phyloP scores from a whole-genome alignment of 2,888 invertebrate genomes.

The Syrista parreyssii region DNA sequence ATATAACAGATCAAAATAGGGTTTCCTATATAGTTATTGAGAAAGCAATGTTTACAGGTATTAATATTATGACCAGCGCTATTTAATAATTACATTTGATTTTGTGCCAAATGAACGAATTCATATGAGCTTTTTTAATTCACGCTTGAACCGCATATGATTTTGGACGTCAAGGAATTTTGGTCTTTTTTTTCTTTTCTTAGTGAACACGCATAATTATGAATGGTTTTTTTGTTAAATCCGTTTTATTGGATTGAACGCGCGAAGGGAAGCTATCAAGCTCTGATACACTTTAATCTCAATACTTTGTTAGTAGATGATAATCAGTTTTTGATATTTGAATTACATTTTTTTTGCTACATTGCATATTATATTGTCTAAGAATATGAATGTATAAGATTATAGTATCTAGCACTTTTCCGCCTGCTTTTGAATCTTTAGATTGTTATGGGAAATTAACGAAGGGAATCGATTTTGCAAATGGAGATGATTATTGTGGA shows the following conservation, averaged over 20 bases:
- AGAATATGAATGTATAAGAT: neutral
- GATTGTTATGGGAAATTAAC: conserved; percentile 17
- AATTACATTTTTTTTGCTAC: neutral
- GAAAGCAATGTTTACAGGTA: neutral
- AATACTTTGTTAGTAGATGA: neutral
- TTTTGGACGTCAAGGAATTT: too few relatives aligned
- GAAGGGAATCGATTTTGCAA: conserved; percentile 12
- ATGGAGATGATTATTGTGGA: conserved; percentile 16
- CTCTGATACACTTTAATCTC: neutral
- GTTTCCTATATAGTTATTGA: neutral
- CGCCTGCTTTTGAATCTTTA: conserved; percentile 28
- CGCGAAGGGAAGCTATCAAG: neutral
- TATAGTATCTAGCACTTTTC: conserved; percentile 34
- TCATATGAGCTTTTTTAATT: neutral
- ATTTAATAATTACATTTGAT: neutral
- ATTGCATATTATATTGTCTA: neutral
- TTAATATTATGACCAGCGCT: neutral
- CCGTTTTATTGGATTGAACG: neutral
- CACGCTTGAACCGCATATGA: too few relatives aligned
- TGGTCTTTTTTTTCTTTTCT: neutral
- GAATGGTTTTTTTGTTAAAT: neutral
- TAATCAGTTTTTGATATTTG: neutral
- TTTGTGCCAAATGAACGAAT: neutral
- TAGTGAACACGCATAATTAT: neutral
- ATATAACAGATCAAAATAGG: neutral